Evolutionary conservation across 2,797 vertebrate genomes (phyloP), one percentile per base, ranked within the genome.

Genomic region (Nasua narica): DNA sequence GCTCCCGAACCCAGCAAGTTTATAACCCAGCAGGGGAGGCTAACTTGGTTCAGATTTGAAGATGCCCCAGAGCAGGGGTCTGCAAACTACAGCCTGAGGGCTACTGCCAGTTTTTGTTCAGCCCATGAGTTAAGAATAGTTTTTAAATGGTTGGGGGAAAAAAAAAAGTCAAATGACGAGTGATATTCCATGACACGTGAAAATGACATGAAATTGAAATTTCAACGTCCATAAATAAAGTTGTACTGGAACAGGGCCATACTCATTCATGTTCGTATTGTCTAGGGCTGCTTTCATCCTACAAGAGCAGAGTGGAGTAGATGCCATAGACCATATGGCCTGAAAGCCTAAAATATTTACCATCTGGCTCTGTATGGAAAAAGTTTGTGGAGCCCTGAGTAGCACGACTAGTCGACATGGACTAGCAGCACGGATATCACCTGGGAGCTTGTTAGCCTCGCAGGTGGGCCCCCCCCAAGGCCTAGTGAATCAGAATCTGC

Each of bases 231-330:
- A 5, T 11, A 37, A 65, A 40, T 35, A 16, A 43, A 35, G 69
- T 46, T n/a, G 29, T 13, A 4, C 8, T 4, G 74, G 54, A 40
- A 83, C 48, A 23, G 2, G 48, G 79, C 43, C 50, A 16, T 1
- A 19, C 21, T 23, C 11, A 7, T 27, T 85, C 67, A 27, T 37
- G 40, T 46, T 37, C 0, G 5, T 25, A 2, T 40, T 0, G 27
- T 46, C 78, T 3, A 13, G 7, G 83, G 35, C 14, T 25, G 37
- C 19, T 69, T 74, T 35, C 48, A 2, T 18, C 62, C 12, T 13
- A 1, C 2, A 27, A 1, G n/a, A 27, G 35, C 5, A 13, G 48
- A 32, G 7, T 1, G 0, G 1, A 40, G 12, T 23, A 29, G 60
- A 69, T 50, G 25, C 29, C 37, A 14, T 23, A 52, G 69, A 72